Evolutionary conservation across 2,888 invertebrate genomes (phyloP), one percentile per base, ranked within the genome.

Genomic region (Tenthredo livida): DNA sequence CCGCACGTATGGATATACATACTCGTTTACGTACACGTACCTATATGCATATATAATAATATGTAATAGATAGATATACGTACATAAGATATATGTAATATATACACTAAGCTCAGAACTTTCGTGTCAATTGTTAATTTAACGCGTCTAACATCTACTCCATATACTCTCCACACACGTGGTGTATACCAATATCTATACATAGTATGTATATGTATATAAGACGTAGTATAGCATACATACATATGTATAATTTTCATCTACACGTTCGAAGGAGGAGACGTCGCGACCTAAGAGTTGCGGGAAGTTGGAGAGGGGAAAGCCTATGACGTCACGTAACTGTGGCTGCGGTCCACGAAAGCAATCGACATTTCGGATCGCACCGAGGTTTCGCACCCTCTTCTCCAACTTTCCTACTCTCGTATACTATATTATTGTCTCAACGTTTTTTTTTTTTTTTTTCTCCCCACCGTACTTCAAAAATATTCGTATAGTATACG

Each of bases 341-440:
- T 25, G 67, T 83, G 83, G 83, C 70, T 83, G 83, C 67, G 83
- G 83, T 83, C 47, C 70, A 67, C 67, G 83, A 83, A 80, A 80
- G 83, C 70, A 83, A 67, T 83, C 83, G 83, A 83, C 83, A 83
- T 83, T 83, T 83, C 83, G 50, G 40, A 33, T 83, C 67, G 61
- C 80, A 58, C 83, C 83, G 37, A 37, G 37, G 37, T 37, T 47
- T 83, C 67, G 61, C 80, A 58, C 83, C 83, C 67, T 83, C 83
- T 83, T 83, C 83, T 83, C 83, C 29, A 47, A 47, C 67, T 83
- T 83, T 83, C 33, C 67, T 70, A n/a, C 61, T 65, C 21, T 17
- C 33, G 40, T 40, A 77, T 43, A 37, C 17, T 1, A 58, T 29
- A 29, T 40, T 29, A 29, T 40, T 33, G 61, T 54, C 43, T 61